phyloP scores from a whole-genome alignment of 2,888 invertebrate species.

The Drosophila mimica region DNA sequence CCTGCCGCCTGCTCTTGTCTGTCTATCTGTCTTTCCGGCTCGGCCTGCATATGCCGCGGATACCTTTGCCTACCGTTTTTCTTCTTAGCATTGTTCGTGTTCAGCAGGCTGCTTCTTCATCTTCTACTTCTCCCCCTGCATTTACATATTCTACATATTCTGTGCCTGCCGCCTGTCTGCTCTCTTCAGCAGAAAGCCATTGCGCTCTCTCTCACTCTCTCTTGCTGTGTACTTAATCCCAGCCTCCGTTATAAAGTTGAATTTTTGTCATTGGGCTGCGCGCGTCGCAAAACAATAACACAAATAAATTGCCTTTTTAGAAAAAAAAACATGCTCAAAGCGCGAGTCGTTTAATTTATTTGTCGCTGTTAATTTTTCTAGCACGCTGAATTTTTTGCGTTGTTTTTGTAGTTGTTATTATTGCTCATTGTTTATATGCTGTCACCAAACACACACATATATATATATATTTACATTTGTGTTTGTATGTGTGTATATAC shows the following conservation, averaged over 20 bases:
- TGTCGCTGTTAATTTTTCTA: constrained; percentile 16
- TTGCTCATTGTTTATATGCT: constrained; percentile 28
- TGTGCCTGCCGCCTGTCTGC: background rate
- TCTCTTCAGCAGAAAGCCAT: constrained; percentile 10
- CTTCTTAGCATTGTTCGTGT: background rate
- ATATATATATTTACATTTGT: constrained; percentile 3
- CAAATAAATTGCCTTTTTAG: constrained; percentile 44
- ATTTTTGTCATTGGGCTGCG: constrained; percentile 63
- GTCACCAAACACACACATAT: constrained; percentile 28
- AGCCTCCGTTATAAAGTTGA: constrained; percentile 14
- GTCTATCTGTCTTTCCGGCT: background rate
- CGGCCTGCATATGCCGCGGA: constrained; percentile 10
- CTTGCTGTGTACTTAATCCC: constrained; percentile 18
- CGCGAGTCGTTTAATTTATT: constrained; percentile 51
- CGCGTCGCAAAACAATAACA: constrained; percentile 74
- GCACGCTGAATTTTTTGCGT: constrained; percentile 31
- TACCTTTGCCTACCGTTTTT: constrained; percentile 26
- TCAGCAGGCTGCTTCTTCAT: constrained; percentile 7
- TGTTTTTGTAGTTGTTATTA: constrained; percentile 18
- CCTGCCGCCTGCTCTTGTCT: background rate
- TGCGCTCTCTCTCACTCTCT: constrained; percentile 1
- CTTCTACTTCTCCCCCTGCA: constrained; percentile 27
- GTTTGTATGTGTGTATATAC: background rate
- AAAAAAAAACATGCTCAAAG: constrained; percentile 25
- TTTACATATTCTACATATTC: constrained; percentile 23